Conservation (phyloP, 2,888 invertebrate species). For the Apodemia duryi region DNA sequence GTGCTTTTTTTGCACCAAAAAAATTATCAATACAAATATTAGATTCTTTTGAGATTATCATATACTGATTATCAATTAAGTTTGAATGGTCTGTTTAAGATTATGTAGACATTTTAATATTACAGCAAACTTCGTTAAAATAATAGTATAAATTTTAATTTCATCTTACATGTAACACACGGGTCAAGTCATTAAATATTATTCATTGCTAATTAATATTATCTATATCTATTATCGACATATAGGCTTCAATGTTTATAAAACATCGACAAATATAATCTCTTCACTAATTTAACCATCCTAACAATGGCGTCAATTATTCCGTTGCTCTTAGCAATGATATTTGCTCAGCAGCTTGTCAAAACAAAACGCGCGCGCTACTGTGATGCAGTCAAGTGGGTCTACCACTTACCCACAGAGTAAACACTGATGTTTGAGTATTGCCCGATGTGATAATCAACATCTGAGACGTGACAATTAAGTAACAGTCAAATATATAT, state of each 20-base stretch:
- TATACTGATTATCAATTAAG: too few relatives aligned
- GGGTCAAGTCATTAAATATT: too few relatives aligned
- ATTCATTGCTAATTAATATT: too few relatives aligned
- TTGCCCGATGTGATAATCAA: constrained; percentile 31
- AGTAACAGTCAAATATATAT: background rate
- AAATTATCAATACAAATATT: too few relatives aligned
- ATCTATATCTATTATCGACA: too few relatives aligned
- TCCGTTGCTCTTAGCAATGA: constrained; percentile 42
- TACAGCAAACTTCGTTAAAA: too few relatives aligned
- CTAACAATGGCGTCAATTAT: constrained; percentile 49
- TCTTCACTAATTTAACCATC: constrained; percentile 38
- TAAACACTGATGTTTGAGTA: constrained; percentile 50
- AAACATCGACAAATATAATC: constrained; percentile 15
- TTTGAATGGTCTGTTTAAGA: too few relatives aligned
- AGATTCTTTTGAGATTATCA: too few relatives aligned
- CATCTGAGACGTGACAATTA: constrained; percentile 20
- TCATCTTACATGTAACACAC: too few relatives aligned
- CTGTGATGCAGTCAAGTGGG: constrained; percentile 52
- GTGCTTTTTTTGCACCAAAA: too few relatives aligned
- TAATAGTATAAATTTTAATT: too few relatives aligned
- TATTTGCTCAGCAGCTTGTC: constrained; percentile 63
- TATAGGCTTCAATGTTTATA: background rate
- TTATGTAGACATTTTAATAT: too few relatives aligned
- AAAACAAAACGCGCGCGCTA: constrained; percentile 55
- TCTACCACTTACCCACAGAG: constrained; percentile 46